Base-by-base conservation (phyloP, 2,113 vertebrate genomes). In the Heteronetta atricapilla region DNA sequence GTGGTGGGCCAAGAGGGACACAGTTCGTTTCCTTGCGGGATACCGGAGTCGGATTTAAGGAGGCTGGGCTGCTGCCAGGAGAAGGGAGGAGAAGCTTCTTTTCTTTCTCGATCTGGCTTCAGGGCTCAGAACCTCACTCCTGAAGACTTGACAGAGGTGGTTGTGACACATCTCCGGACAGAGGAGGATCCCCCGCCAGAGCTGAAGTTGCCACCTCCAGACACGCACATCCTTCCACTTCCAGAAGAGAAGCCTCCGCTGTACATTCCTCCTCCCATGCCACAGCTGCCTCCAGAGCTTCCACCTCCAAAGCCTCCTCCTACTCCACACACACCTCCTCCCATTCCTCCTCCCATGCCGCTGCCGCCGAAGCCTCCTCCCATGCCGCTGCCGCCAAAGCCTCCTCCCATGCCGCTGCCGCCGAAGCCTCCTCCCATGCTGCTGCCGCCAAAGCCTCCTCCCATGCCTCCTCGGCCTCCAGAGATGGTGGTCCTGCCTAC, bases 401-500 rank as follows among this genome's bases (percentile, higher is more conserved):
- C 42, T 21, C 60, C 74, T 1, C 88, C 74, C 11, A 66, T 44
- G 16, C 94, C 70, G 53, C 87, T 48, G 2, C 86, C 74, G 38
- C 83, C 75, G 2, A 56, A 48, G 33, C 91, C 82, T 48, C 78
- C 90, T 14, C 36, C 36, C 36, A 38, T 38, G 36, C 36, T 9
- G 36, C 36, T 38, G 36, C 36, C 36, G 36, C 36, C 36, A 9
- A 38, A 86, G 31, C 95, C 82, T 25, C 92, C 86, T 28, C 94
- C 94, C 23, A 92, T 50, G 48, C 72, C 52, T 74, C 92, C 52
- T 62, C 96, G 53, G 68, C 93, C 60, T 7, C 77, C 93, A 2
- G 86, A n/a, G 3, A 80, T 9, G 38, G 34, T 96, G 75, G 81
- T 94, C n/a, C 81, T 95, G 93, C 95, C 95, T 38, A 97, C 36